Base-by-base conservation (phyloP, 2,888 invertebrate species). In the Lithosia quadra region DNA sequence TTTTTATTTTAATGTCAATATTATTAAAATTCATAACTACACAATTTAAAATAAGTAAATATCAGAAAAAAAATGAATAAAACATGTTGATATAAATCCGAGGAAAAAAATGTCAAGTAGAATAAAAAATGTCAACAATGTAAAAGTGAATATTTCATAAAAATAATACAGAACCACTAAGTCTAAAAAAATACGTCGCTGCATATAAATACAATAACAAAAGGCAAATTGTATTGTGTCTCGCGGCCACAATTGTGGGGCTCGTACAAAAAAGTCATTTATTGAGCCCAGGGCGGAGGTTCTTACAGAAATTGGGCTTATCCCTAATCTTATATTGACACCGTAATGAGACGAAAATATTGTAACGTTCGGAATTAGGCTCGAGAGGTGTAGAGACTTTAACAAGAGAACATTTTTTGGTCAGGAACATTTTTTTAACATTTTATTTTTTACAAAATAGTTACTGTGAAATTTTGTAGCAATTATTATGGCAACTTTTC, bases 251-350 rank as follows among this genome's bases (percentile, higher is more conserved):
- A 90, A 90, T 91, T 89, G 89, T 87, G 86, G 86, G 83, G 49
- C 9, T 49, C 84, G 77, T 73, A 81, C 75, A 79, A 90, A 93
- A 92, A 92, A 92, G 84, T 84, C 84, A 85, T 87, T 88, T 90
- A 91, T 90, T 71, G 65, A 69, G 69, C 78, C 78, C 75, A 83
- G 81, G 81, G 80, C 80, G 84, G 84, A 81, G 81, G 84, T 86
- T 90, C 86, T 89, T 86, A 84, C 81, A 81, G 84, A 92, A 92
- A 90, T 92, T 92, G 89, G 91, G 89, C 88, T 93, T 93, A 94
- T 93, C 94, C 94, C 92, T 94, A 94, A 95, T 95, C 94, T 95
- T 88, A 88, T 91, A 95, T 95, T 95, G 95, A 95, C 95, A 94
- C 87, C 85, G 94, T 95, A 95, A 95, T 95, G 92, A 94, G 94